Base-by-base conservation (phyloP, 2,797 vertebrate species). In the Anguilla pacifica region DNA sequence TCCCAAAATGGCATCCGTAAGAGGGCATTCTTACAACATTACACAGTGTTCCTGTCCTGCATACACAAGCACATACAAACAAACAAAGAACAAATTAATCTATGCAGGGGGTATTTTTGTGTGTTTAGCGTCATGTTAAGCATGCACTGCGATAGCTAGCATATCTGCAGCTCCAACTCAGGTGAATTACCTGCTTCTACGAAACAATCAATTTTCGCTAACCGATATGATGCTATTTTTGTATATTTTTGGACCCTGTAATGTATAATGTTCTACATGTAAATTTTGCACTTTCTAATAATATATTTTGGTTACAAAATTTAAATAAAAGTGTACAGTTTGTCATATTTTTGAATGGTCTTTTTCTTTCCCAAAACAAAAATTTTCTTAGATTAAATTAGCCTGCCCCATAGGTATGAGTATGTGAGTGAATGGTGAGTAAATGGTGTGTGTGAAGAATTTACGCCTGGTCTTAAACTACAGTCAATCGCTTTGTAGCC, bases 241-340 rank as follows among this genome's bases (percentile, higher is more conserved):
- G 79, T 82, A 49, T 19, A 82, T 25, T 82, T 46, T 51, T 82
- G 15, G 7, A 49, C 6, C 19, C 10, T 82, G 79, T 82, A 82
- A 82, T 51, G 13, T 82, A 19, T 0, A 74, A 35, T 49, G 6
- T 82, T 22, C 6, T 81, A 49, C 9, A 22, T 25, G 2, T 46
- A 81, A 11, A 22, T 51, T 82, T 82, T 82, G 43, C 46, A 82
- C 11, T 82, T 53, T 15, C 72, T 49, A n/a, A 79, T 85, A 61
- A 79, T 85, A 61, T 64, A 64, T 85, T 67, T 88, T 85, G 25
- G 77, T 85, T 61, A 72, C 79, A 79, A 55, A 84, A 57, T 49
- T 3, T 3, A 39, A 85, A 77, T 88, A 85, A 88, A 83, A 53
- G 3, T 31, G 49, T 43, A 46, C 43, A 70, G n/a, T 11, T n/a